phyloP scores from a whole-genome alignment of 2,888 invertebrate genomes.

The Pseudococcus jackbeardsleyi region DNA sequence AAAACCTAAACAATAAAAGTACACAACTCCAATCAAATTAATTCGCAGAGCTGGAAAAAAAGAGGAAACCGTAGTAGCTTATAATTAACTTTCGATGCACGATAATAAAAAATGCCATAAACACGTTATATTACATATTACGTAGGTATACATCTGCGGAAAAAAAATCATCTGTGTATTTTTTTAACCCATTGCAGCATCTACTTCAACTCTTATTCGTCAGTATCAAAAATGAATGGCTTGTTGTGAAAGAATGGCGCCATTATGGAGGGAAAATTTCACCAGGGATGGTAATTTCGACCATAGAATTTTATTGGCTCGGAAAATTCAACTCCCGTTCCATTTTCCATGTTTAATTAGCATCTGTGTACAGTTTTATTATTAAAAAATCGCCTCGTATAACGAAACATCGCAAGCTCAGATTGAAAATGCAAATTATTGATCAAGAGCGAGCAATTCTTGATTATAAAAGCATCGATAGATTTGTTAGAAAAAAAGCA shows the following conservation, averaged over 20 bases:
- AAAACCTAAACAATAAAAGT: no score
- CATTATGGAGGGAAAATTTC: neutral
- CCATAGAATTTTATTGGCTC: neutral
- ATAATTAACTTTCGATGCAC: slow-evolving; percentile 37
- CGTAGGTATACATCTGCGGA: neutral
- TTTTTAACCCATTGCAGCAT: neutral
- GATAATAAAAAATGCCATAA: slow-evolving; percentile 3
- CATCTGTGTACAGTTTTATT: neutral
- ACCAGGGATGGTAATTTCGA: neutral
- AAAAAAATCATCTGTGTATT: neutral
- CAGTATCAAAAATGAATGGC: neutral
- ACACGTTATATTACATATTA: neutral
- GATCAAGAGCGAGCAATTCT: no score
- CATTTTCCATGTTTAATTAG: neutral
- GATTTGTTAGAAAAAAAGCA: no score
- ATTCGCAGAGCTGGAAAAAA: neutral
- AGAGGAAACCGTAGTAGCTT: neutral
- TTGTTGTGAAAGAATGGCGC: neutral
- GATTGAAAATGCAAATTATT: neutral
- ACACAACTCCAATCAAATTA: slow-evolving; percentile 19
- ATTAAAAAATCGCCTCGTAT: neutral
- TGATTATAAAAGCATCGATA: no score
- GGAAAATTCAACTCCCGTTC: no score
- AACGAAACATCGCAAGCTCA: neutral
- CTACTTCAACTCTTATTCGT: slow-evolving; percentile 5